These are phyloP conservation scores for Mellivora capensis DNA, from an alignment of 2,113 vertebrate species.

Conservation along the genomic window DNA sequence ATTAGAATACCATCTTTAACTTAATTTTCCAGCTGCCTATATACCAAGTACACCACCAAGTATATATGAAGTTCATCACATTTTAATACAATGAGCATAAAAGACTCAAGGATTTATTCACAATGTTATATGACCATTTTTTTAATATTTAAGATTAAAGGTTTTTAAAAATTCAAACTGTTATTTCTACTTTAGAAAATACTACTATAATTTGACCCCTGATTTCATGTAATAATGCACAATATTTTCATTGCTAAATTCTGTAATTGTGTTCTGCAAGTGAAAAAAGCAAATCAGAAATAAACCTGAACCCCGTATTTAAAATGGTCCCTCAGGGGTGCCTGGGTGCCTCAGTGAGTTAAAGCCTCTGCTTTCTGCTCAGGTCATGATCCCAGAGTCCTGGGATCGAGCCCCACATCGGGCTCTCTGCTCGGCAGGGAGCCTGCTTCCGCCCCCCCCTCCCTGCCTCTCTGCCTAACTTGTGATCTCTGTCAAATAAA, in stretches of 20 bases:
- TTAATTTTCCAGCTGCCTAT: background rate
- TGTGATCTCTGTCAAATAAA: too few relatives aligned
- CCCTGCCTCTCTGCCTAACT: too few relatives aligned
- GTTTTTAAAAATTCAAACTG: constrained; percentile 11
- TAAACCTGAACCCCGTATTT: background rate
- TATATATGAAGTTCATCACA: background rate
- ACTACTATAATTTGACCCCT: background rate
- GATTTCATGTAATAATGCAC: background rate
- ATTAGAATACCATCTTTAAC: constrained; percentile 28
- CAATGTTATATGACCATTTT: background rate
- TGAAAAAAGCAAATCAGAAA: background rate
- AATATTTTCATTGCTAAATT: constrained; percentile 21
- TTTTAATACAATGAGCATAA: background rate
- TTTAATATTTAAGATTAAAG: constrained; percentile 1
- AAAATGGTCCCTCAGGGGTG: background rate
- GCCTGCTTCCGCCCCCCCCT: too few relatives aligned
- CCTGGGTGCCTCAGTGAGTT: too few relatives aligned
- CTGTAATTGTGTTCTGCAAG: background rate
- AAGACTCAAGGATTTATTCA: background rate
- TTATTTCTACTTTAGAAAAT: background rate
- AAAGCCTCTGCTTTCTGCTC: too few relatives aligned
- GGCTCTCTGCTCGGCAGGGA: too few relatives aligned
- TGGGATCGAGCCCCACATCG: too few relatives aligned
- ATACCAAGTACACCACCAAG: background rate
- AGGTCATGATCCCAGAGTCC: too few relatives aligned